phyloP scores from a whole-genome alignment of 1,140 invertebrate species.

The Aphelinus atriplicis region DNA sequence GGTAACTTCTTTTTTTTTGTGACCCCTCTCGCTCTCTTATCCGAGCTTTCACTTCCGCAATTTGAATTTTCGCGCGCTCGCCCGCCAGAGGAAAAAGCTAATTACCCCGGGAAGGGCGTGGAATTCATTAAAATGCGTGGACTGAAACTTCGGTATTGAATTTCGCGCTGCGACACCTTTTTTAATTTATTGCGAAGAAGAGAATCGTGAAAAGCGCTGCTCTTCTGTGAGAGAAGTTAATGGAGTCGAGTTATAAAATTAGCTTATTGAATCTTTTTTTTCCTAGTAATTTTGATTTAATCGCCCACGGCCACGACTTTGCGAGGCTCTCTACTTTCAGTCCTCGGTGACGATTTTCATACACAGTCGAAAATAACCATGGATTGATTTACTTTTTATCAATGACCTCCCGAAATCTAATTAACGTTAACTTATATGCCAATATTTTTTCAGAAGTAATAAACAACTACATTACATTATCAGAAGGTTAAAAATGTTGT shows the following conservation, averaged over 20 bases:
- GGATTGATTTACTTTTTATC: too few relatives aligned
- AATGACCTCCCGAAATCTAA: too few relatives aligned
- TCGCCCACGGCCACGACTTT: too few relatives aligned
- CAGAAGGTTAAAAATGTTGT: too few relatives aligned
- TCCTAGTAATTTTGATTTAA: too few relatives aligned
- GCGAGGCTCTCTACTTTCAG: too few relatives aligned
- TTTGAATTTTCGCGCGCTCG: slow-evolving; percentile 12
- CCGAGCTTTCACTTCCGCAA: background rate
- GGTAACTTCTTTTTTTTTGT: slow-evolving; percentile 61
- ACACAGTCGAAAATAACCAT: too few relatives aligned
- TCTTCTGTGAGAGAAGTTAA: slow-evolving; percentile 1
- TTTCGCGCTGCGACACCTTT: background rate
- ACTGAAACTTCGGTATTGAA: slow-evolving; percentile 20
- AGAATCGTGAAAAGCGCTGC: background rate
- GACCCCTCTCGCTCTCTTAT: background rate
- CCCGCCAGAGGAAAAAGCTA: background rate
- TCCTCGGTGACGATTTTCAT: too few relatives aligned
- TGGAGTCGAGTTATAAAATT: background rate
- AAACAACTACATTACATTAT: too few relatives aligned
- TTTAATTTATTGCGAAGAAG: slow-evolving; percentile 9
- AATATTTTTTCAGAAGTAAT: too few relatives aligned
- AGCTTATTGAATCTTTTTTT: too few relatives aligned
- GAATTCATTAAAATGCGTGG: slow-evolving; percentile 35
- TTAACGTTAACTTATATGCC: too few relatives aligned
- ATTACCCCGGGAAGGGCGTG: slow-evolving; percentile 3